Base-by-base conservation (phyloP, 2,797 vertebrate genomes). In the Phyllotis vaccarum region DNA sequence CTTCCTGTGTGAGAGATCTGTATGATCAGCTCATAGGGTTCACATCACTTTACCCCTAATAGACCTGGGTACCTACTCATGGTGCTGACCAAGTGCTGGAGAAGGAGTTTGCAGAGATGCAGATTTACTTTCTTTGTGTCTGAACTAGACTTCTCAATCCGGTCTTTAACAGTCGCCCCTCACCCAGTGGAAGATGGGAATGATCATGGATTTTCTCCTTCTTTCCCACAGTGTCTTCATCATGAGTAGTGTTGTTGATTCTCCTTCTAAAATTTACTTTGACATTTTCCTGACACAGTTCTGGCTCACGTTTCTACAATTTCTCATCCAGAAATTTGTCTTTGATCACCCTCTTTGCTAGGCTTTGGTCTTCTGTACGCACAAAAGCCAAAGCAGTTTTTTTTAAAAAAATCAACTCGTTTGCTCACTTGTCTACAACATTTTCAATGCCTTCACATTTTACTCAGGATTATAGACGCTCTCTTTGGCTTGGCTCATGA, bases 321-420 rank as follows among this genome's bases (percentile, higher is more conserved):
- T 96, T 92, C 27, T 95, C 64, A 60, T 62, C 86, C 66, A 81
- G 21, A 40, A 93, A 89, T 89, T 92, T 96, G 24, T 72, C 74
- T 93, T 92, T 75, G 94, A 93, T 88, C 90, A 86, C 37, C 54
- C 13, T 74, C 31, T 83, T 95, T 86, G 54, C 34, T 86, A 56
- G 49, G 31, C 40, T 83, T 31, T 31, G 70, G 13, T 95, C 58
- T 96, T 37, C 62, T 81, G 83, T 89, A 85, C 12, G 79, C 14
- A 29, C 14, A 72, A 60, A 93, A 52, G 60, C 70, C 88, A 80
- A 43, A 90, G 12, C 22, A 72, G n/a, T 79, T 96, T 76, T 70
- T 60, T 79, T 79, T 40, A 37, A 83, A 34, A 79, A 68, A 56
- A 88, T 43, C 4, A 52, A 17, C 43, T 90, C 74, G 75, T 75